Base-by-base conservation (phyloP, 2,113 vertebrate genomes). In the Pongo pygmaeus region DNA sequence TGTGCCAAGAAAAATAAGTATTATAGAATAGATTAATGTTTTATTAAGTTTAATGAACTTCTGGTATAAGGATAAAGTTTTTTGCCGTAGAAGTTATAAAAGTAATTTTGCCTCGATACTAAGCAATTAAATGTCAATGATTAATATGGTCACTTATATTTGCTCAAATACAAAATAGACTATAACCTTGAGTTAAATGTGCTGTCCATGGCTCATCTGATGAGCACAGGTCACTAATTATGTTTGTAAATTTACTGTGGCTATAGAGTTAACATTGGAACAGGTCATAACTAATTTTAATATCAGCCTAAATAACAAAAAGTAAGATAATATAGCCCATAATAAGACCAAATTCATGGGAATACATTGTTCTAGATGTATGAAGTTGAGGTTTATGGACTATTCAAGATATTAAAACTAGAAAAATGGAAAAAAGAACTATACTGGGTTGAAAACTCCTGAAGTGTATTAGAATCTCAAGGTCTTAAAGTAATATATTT, bases 381-480 rank as follows among this genome's bases (percentile, higher is more conserved):
- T 88, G 22, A 85, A 69, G 8, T 69, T 69, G 64, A 89, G 25
- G 23, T 43, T 92, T 93, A 80, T 59, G 14, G 0, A 32, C 10
- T 92, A 48, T 48, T 89, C 6, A 78, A 38, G 40, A 61, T 87
- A 59, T 38, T 92, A 72, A 96, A 86, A 48, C 20, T 46, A 43
- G 52, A 84, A 77, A 95, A 67, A 80, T 32, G 12, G 38, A 84
- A 64, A 50, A 87, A 38, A 40, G 18, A 91, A 64, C 0, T 1
- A 50, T n/a, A 25, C 8, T 77, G 20, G 1, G 18, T 20, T 90
- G 20, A 91, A 88, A 91, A 78, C 13, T 81, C 40, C 12, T 43
- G 35, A 96, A 23, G n/a, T 64, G 8, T 75, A 40, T 89, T 64
- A 92, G 69, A 93, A 91, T 93, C 50, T 94, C n/a, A 92, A 86